A percentile compares a stretch with the other conserved stretches of the same genome.
These are phyloP conservation scores for Portevinia maculata DNA, from an alignment of 2,888 invertebrate species.

Conservation along the genomic window DNA sequence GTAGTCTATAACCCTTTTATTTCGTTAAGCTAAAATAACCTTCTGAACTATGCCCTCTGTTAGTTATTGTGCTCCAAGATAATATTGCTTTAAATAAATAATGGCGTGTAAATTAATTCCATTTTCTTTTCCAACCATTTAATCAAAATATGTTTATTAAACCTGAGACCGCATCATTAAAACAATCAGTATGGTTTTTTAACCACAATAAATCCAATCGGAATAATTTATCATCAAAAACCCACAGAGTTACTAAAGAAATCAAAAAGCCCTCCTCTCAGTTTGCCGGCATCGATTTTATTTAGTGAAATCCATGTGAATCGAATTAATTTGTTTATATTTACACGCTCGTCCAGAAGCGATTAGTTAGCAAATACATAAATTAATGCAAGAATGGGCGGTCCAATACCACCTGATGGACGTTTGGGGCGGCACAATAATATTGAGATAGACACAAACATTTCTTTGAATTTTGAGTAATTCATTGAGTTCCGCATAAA, in stretches of 20 bases:
- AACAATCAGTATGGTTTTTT: constrained; percentile 27
- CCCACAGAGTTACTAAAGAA: constrained; percentile 29
- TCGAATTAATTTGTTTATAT: constrained; percentile 39
- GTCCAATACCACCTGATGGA: neutral
- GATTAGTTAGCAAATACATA: constrained; percentile 44
- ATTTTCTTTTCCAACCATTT: neutral
- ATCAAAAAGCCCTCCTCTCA: constrained; percentile 33
- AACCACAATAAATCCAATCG: constrained; percentile 18
- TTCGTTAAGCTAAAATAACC: too few species aligned
- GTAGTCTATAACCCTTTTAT: too few species aligned
- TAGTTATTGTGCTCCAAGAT: too few species aligned
- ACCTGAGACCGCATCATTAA: constrained; percentile 7
- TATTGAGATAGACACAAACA: too few species aligned
- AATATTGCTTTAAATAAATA: neutral
- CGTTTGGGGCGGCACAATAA: too few species aligned
- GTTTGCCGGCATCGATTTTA: constrained; percentile 34
- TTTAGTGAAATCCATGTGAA: constrained; percentile 16
- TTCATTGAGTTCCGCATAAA: too few species aligned
- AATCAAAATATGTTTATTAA: constrained; percentile 32
- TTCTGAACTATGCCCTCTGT: too few species aligned
- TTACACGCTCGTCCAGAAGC: constrained; percentile 24
- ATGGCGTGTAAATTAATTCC: constrained; percentile 25
- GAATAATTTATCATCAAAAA: constrained; percentile 24
- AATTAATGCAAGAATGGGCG: constrained; percentile 44
- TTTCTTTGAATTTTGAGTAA: too few species aligned